These are phyloP conservation scores for Athalia cordata DNA, from an alignment of 2,888 invertebrate genomes.

Conservation along the genomic window DNA sequence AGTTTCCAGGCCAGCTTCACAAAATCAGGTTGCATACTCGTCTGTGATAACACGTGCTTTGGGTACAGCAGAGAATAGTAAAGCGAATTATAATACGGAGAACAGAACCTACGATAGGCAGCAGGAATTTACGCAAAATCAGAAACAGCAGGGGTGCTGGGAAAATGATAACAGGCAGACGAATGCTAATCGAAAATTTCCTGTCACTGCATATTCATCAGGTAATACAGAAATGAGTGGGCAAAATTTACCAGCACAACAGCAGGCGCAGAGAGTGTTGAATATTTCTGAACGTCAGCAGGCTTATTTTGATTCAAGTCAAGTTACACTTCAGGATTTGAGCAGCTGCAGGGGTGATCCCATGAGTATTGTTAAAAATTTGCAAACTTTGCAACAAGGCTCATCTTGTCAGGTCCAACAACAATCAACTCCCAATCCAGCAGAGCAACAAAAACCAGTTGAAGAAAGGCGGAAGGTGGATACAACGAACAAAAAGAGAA, in stretches of 20 bases:
- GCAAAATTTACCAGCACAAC: slow-evolving; percentile 73
- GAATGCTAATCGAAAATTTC: slow-evolving; percentile 61
- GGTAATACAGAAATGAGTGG: slow-evolving; percentile 74
- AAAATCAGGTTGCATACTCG: slow-evolving; percentile 83
- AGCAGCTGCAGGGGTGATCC: slow-evolving; percentile 85
- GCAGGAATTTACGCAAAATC: slow-evolving; percentile 72
- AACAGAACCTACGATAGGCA: slow-evolving; percentile 65
- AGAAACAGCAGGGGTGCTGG: slow-evolving; percentile 71
- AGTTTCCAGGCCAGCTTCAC: slow-evolving; percentile 79
- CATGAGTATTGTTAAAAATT: slow-evolving; percentile 85
- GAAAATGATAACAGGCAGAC: slow-evolving; percentile 65
- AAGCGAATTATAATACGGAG: slow-evolving; percentile 62
- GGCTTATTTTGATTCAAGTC: slow-evolving; percentile 80
- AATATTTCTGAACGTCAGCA: slow-evolving; percentile 78
- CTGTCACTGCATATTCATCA: slow-evolving; percentile 58
- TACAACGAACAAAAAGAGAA: slow-evolving; percentile 74
- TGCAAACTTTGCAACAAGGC: slow-evolving; percentile 77
- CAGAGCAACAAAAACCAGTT: slow-evolving; percentile 69
- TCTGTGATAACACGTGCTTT: slow-evolving; percentile 88
- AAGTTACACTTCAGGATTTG: slow-evolving; percentile 81
- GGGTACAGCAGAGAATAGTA: slow-evolving; percentile 77
- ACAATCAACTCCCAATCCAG: slow-evolving; percentile 59
- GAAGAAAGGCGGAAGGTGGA: slow-evolving; percentile 69
- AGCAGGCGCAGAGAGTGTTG: slow-evolving; percentile 73
- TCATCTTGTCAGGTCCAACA: slow-evolving; percentile 77